Conservation (phyloP, 2,888 invertebrate species). For the Tetragonisca angustula region DNA sequence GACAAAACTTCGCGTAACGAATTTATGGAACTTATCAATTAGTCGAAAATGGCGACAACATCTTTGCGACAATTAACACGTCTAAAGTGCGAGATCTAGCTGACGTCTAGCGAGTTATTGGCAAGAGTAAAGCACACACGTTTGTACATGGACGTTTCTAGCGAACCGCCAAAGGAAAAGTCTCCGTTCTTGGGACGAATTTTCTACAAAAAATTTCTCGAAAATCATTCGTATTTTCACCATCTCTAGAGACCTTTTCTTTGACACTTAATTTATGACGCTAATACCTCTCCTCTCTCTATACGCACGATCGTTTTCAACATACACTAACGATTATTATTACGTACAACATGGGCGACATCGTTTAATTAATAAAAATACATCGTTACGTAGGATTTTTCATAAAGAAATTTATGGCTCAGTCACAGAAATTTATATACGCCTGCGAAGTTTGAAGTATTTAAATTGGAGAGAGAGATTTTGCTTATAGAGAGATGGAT, state of each 20-base stretch:
- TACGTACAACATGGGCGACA: constrained; percentile 57
- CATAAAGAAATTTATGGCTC: not conserved
- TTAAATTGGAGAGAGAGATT: too few relatives aligned
- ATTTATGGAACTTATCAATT: constrained; percentile 20
- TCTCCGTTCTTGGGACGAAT: not conserved
- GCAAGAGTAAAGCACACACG: constrained; percentile 79
- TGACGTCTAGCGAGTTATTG: constrained; percentile 65
- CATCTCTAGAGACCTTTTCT: constrained; percentile 27
- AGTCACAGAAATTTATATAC: too few relatives aligned
- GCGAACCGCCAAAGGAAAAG: constrained; percentile 33
- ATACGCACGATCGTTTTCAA: constrained; percentile 4
- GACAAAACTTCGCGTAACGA: constrained; percentile 2
- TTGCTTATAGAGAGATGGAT: too few relatives aligned
- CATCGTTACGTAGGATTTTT: constrained; percentile 50
- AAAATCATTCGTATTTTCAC: not conserved
- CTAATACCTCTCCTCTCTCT: constrained; percentile 28
- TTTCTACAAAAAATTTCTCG: not conserved
- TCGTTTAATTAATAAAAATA: constrained; percentile 69
- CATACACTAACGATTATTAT: constrained; percentile 50
- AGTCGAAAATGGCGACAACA: constrained; percentile 22
- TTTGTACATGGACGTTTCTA: constrained; percentile 78
- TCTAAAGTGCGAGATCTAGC: constrained; percentile 48
- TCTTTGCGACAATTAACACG: constrained; percentile 39
- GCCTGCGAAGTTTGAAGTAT: too few relatives aligned
- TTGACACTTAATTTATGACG: constrained; percentile 39